Evolutionary conservation across 2,888 invertebrate species (phyloP).

Genomic region (Perithous albicinctus): DNA sequence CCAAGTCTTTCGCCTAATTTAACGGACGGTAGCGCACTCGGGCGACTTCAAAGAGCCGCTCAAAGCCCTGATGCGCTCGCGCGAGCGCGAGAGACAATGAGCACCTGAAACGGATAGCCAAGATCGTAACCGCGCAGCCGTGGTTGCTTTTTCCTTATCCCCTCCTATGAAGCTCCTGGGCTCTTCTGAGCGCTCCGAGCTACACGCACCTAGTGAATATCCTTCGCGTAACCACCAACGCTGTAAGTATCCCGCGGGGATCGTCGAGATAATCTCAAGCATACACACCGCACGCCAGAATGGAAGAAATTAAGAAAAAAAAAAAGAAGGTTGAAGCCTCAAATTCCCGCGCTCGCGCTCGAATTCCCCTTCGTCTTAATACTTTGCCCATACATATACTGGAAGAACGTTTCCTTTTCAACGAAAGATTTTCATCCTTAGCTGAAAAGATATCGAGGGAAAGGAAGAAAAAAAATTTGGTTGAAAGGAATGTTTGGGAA

Average conservation of each 20-base stretch:
- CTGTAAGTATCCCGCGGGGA: slow-evolving; percentile 47
- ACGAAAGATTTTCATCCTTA: slow-evolving; percentile 31
- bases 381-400: slow-evolving; percentile 3
- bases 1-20: slow-evolving; percentile 80
- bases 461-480: not conserved
- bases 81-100: slow-evolving; percentile 77
- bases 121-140: slow-evolving; percentile 66
- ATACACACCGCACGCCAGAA: slow-evolving; percentile 24
- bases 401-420: slow-evolving; percentile 47
- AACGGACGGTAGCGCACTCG: slow-evolving; percentile 75
- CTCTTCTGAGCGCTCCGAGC: not conserved
- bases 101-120: slow-evolving; percentile 79
- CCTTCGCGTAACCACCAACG: slow-evolving; percentile 21
- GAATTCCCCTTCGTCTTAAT: slow-evolving; percentile 34
- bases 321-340: slow-evolving; percentile 23
- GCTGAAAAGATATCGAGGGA: slow-evolving; percentile 21
- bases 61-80: slow-evolving; percentile 67
- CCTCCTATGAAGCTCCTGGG: slow-evolving; percentile 42
- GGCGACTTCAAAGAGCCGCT: slow-evolving; percentile 74
- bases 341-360: slow-evolving; percentile 42
- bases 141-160: slow-evolving; percentile 60
- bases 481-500: slow-evolving; percentile 43
- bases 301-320: slow-evolving; percentile 44
- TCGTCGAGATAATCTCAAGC: slow-evolving; percentile 48
- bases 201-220: slow-evolving; percentile 44